phyloP scores from a whole-genome alignment of 2,113 vertebrate species.

The Eulemur rufifrons region DNA sequence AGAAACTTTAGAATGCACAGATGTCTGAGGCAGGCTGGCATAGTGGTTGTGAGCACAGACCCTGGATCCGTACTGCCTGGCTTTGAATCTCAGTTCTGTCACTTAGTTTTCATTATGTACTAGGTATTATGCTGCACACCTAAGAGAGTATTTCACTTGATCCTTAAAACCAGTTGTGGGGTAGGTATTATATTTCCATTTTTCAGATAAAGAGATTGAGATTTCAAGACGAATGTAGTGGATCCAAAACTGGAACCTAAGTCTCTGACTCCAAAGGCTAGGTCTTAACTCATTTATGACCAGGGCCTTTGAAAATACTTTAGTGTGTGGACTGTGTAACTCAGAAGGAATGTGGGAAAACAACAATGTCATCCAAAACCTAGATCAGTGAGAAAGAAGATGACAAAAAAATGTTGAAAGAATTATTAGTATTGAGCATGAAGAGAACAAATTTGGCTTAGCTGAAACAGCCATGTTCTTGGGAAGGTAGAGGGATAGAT shows the following conservation, averaged over 20 bases:
- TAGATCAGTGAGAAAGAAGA: background rate
- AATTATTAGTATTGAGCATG: background rate
- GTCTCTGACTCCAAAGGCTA: background rate
- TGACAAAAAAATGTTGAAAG: background rate
- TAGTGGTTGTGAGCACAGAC: background rate
- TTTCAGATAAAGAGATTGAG: background rate
- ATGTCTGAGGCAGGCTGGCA: accelerated
- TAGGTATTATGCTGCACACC: accelerated
- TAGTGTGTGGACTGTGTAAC: background rate
- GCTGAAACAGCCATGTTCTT: background rate
- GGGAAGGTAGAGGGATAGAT: background rate
- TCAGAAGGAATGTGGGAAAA: background rate
- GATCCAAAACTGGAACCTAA: background rate
- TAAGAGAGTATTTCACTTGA: background rate
- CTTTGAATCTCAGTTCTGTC: background rate
- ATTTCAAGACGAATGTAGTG: background rate
- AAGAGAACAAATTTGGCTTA: background rate
- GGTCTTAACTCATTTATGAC: background rate
- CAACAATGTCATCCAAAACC: background rate
- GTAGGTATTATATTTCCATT: background rate
- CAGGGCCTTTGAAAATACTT: background rate
- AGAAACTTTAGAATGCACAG: background rate
- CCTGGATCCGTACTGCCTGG: background rate
- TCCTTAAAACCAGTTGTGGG: background rate
- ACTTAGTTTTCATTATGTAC: background rate